Conservation (phyloP, 1,140 invertebrate species). For the Pogonus chalceus region DNA sequence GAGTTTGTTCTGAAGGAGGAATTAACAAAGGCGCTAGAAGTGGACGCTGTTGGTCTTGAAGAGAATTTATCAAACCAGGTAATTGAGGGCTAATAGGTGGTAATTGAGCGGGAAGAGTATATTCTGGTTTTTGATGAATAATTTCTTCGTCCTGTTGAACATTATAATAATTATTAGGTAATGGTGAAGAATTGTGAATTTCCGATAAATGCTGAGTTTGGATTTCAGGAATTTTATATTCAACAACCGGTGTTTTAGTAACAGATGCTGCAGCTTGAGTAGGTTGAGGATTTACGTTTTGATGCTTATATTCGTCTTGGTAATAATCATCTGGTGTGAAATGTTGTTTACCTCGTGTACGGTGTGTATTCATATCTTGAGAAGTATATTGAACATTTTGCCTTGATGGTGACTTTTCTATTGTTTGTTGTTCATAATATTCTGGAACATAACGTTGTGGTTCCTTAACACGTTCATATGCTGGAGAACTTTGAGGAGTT, state of each 20-base stretch:
- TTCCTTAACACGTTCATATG: neutral
- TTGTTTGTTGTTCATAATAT: neutral
- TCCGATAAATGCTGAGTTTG: neutral
- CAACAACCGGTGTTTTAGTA: neutral
- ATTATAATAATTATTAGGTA: neutral
- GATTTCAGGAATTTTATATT: neutral
- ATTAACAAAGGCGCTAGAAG: conserved; percentile 23
- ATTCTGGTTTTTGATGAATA: conserved; percentile 18
- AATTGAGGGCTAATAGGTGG: conserved; percentile 41
- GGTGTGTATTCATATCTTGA: neutral
- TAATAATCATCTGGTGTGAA: neutral
- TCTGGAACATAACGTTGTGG: neutral
- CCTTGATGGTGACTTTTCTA: neutral
- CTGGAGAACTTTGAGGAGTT: neutral
- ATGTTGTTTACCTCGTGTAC: neutral
- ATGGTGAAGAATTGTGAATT: too few relatives aligned
- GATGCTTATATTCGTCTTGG: neutral
- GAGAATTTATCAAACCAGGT: conserved; percentile 47
- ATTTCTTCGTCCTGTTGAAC: neutral
- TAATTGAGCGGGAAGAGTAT: conserved; percentile 33
- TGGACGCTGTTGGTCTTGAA: conserved; percentile 39
- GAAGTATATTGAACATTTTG: conserved; percentile 1
- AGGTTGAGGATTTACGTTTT: neutral
- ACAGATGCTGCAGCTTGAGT: neutral
- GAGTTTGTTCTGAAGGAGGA: conserved; percentile 16